Conservation (phyloP, 2,797 vertebrate genomes). For the Momotus momota region DNA sequence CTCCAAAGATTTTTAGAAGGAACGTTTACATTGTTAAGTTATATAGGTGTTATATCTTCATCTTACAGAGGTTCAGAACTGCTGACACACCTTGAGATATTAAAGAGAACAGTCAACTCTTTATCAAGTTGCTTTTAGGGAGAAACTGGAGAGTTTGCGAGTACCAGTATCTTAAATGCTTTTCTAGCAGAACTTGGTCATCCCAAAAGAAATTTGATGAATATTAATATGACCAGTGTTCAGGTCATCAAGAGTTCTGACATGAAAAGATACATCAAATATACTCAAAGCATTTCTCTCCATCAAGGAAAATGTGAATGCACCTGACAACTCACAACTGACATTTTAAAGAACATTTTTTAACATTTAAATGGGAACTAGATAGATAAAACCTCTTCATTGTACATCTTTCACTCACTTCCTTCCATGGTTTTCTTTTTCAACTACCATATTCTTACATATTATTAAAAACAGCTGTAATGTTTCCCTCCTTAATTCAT, state of each 20-base stretch:
- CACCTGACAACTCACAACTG: background rate
- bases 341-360: background rate
- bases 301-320: background rate
- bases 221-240: background rate
- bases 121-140: background rate
- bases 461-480: background rate
- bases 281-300: background rate
- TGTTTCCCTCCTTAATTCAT: background rate
- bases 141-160: background rate
- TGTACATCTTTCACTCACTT: background rate
- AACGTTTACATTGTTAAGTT: background rate
- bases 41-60: background rate
- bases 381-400: background rate
- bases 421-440: background rate
- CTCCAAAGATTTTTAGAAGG: background rate
- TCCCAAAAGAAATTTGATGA: background rate
- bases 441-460: background rate
- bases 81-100: background rate
- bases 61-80: background rate
- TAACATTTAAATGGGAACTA: background rate
- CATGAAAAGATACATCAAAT: background rate
- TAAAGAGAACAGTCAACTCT: background rate
- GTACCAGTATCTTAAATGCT: background rate
- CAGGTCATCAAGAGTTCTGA: background rate
- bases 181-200: background rate